A percentile compares a stretch with the other conserved stretches of the same genome.
phyloP scores from a whole-genome alignment of 2,113 vertebrate species.

The Microtus pennsylvanicus region DNA sequence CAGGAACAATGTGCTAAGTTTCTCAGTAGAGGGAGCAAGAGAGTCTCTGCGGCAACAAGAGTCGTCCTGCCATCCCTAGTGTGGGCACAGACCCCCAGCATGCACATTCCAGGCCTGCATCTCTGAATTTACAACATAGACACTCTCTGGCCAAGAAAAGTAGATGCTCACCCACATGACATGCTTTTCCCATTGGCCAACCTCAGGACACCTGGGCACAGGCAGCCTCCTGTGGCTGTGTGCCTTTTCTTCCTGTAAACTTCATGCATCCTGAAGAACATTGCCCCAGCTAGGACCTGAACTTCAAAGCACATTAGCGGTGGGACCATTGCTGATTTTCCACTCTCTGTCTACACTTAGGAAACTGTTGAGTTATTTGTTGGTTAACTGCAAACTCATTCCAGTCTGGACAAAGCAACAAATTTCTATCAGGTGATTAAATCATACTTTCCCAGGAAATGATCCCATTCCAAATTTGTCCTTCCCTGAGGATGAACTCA shows the following conservation, averaged over 20 bases:
- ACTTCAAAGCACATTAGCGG: background rate
- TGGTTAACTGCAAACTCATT: background rate
- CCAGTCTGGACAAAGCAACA: background rate
- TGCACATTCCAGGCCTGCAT: no score
- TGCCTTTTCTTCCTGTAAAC: background rate
- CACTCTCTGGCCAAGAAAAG: background rate
- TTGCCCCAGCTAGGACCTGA: no score
- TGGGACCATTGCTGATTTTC: rapidly evolving
- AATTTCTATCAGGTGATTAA: background rate
- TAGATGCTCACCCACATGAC: background rate
- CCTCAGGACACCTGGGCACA: background rate
- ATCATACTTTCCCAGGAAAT: background rate
- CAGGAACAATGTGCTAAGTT: background rate
- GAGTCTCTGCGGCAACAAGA: background rate
- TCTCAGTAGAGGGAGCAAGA: background rate
- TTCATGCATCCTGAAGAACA: background rate
- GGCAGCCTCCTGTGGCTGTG: background rate
- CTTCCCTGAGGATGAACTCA: background rate
- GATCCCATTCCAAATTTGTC: background rate
- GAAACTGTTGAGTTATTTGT: background rate
- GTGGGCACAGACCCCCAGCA: background rate
- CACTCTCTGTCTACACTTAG: background rate
- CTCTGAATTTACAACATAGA: background rate
- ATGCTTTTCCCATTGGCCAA: background rate
- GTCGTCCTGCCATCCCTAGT: no score